phyloP scores from a whole-genome alignment of 2,888 invertebrate genomes.

The Platerodrilus igneus region DNA sequence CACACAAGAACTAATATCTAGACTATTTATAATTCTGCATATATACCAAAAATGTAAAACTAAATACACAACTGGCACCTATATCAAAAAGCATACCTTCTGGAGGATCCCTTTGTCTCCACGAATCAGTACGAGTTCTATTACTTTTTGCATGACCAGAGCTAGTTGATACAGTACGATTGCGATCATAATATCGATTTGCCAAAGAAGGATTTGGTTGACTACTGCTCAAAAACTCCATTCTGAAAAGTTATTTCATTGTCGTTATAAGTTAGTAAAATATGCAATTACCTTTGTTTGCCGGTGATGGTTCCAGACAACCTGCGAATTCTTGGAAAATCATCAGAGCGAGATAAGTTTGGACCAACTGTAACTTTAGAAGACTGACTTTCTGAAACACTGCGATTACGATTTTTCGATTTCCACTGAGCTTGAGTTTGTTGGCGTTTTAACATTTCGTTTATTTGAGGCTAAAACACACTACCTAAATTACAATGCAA shows the following conservation, averaged over 20 bases:
- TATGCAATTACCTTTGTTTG: constrained; percentile 24
- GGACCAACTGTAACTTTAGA: constrained; percentile 5
- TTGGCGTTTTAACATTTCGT: constrained; percentile 53
- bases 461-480: constrained; percentile 57
- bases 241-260: too few relatives aligned
- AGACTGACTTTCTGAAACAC: constrained; percentile 59
- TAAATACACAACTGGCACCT: too few relatives aligned
- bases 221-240: constrained; percentile 33
- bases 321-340: constrained; percentile 20
- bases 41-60: too few relatives aligned
- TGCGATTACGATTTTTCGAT: constrained; percentile 58
- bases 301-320: constrained; percentile 23
- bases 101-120: constrained; percentile 41
- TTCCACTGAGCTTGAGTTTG: constrained; percentile 49
- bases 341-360: constrained; percentile 20
- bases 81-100: constrained; percentile 25
- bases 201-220: constrained; percentile 42
- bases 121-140: constrained; percentile 40
- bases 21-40: too few relatives aligned
- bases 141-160: constrained; percentile 40
- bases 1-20: too few relatives aligned
- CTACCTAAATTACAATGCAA: neutral
- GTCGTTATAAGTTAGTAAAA: neutral
- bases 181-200: constrained; percentile 37
- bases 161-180: constrained; percentile 44